Conservation (phyloP, 2,113 vertebrate genomes). For the Pterocles orientalis region DNA sequence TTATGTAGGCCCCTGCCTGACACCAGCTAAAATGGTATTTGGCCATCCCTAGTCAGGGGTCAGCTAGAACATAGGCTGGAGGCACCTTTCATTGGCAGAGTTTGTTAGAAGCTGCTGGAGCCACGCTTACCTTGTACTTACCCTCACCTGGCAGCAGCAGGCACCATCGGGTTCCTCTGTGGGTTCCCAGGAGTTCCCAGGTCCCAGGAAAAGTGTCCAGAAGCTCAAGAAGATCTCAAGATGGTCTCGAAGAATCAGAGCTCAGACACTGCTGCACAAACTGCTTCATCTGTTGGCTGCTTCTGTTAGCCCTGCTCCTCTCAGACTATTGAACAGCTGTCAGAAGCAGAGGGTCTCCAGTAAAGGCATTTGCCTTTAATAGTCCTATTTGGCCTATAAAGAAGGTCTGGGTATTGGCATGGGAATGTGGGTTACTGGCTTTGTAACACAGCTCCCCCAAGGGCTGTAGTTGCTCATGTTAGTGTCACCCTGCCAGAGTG, state of each 20-base stretch:
- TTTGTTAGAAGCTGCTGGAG: neutral
- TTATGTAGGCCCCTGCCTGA: neutral
- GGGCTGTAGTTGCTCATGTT: neutral
- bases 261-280: neutral
- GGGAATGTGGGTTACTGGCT: neutral
- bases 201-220: neutral
- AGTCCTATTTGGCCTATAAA: neutral
- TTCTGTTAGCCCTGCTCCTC: neutral
- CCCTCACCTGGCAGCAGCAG: neutral
- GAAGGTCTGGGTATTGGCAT: neutral
- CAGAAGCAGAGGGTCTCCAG: neutral
- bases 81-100: neutral
- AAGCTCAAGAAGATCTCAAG: neutral
- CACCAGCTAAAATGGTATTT: neutral
- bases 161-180: neutral
- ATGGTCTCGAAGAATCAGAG: neutral
- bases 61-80: neutral
- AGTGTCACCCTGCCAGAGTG: neutral
- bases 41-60: neutral
- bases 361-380: neutral
- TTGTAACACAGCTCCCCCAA: neutral
- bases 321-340: neutral
- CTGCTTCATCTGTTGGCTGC: neutral
- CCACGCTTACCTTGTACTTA: neutral
- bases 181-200: neutral